A percentile compares a stretch with the other conserved stretches of the same genome.
Evolutionary conservation across 2,113 vertebrate genomes (phyloP).

Genomic region (Tupaia chinensis): DNA sequence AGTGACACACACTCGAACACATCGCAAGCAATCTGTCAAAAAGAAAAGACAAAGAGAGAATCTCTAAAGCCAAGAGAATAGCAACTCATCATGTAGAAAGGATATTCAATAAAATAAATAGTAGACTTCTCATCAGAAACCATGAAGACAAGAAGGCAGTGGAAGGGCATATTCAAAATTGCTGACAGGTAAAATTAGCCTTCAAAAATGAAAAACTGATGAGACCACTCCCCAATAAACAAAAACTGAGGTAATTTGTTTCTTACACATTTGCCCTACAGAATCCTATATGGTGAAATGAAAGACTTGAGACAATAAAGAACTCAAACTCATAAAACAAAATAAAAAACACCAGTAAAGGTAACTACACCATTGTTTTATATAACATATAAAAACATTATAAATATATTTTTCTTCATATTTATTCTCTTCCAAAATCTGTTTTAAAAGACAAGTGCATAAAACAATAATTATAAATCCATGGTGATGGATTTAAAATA

Average conservation of each 20-base stretch:
- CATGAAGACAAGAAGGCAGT: neutral
- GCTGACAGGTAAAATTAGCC: neutral
- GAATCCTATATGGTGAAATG: neutral
- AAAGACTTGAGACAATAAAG: neutral
- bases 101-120: neutral
- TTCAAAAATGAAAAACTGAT: neutral
- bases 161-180: neutral
- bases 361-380: neutral
- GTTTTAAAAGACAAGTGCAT: neutral
- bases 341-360: neutral
- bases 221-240: neutral
- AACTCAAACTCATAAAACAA: neutral
- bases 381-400: neutral
- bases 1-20: neutral
- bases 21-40: neutral
- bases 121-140: neutral
- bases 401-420: neutral
- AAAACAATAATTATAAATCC: neutral
- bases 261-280: neutral
- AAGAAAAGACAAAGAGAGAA: neutral
- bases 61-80: neutral
- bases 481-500: neutral
- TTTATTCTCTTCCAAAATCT: neutral
- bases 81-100: neutral
- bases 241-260: neutral